Evolutionary conservation across 1,140 invertebrate genomes (phyloP).

Genomic region (Drosophila erecta): DNA sequence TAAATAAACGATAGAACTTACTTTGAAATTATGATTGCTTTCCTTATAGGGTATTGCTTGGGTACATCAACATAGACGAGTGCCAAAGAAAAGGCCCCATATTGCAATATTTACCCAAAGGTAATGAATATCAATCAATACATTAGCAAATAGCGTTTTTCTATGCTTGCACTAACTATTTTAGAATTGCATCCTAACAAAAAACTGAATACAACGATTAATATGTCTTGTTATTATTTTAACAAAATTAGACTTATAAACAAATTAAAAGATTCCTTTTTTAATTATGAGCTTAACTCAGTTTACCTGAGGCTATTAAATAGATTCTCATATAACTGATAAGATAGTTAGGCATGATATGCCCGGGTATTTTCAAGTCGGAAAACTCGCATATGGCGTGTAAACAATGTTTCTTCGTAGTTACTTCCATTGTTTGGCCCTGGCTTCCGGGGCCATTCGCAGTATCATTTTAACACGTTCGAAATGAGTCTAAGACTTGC

Average conservation of each 20-base stretch:
- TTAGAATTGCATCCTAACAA: too few relatives aligned
- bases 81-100: too few relatives aligned
- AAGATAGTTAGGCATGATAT: neutral
- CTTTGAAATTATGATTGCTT: neutral
- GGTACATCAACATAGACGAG: neutral
- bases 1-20: conserved; percentile 6
- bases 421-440: conserved; percentile 38
- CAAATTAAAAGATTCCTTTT: neutral
- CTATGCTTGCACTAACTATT: too few relatives aligned
- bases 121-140: too few relatives aligned
- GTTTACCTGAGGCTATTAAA: neutral
- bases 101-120: too few relatives aligned
- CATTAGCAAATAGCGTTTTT: too few relatives aligned
- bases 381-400: conserved; percentile 13
- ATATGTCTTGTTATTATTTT: too few relatives aligned
- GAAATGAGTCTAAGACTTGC: conserved; percentile 42
- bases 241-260: neutral
- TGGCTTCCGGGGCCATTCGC: conserved; percentile 35
- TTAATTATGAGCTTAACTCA: neutral
- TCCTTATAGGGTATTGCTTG: neutral
- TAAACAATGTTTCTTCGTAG: conserved; percentile 11
- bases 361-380: neutral
- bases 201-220: too few relatives aligned
- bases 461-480: conserved; percentile 52
- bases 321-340: neutral